Base-by-base conservation (phyloP, 2,888 invertebrate species). In the Diplazon laetatorius region DNA sequence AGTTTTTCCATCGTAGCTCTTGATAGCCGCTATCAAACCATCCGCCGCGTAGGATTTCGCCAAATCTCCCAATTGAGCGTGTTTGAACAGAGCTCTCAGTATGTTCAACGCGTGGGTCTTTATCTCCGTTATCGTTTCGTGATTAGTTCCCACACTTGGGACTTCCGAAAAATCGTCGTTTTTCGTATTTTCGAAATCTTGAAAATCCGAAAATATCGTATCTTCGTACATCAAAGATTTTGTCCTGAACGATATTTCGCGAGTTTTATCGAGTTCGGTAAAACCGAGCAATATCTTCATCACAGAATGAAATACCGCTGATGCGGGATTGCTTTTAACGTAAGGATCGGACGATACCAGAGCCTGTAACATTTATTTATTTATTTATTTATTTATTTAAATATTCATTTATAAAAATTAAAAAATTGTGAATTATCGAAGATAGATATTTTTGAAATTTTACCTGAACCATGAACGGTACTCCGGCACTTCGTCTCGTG, bases 381-480 rank as follows among this genome's bases (percentile, higher is more conserved):
- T 30, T 5, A 30, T 30, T 30, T 30, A 30, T 30, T 5, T 30
- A 30, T 30, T 30, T 30, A 30, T n/a, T n/a, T n/a, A n/a, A n/a
- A n/a, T n/a, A n/a, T n/a, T n/a, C n/a, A n/a, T n/a, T n/a, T n/a
- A n/a, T n/a, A n/a, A n/a, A n/a, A n/a, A n/a, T n/a, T n/a, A n/a
- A n/a, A n/a, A n/a, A n/a, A n/a, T n/a, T n/a, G n/a, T n/a, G n/a
- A n/a, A n/a, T n/a, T n/a, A n/a, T n/a, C n/a, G n/a, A n/a, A n/a
- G n/a, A 10, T 37, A 37, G 12, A 14, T 2, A 25, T 48, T 14
- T 57, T 55, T 5, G 39, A 6, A 14, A n/a, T 2, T 76, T 82
- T 82, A 95, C 96, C 93, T 96, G 95, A 82, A 97, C 94, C 93
- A 98, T 95, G 89, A 96, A 98, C 0, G 99, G 99, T 69, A 99